Evolutionary conservation across 2,888 invertebrate genomes (phyloP), one percentile per base, ranked within the genome.

Genomic region (Phoenoteleia sp.): DNA sequence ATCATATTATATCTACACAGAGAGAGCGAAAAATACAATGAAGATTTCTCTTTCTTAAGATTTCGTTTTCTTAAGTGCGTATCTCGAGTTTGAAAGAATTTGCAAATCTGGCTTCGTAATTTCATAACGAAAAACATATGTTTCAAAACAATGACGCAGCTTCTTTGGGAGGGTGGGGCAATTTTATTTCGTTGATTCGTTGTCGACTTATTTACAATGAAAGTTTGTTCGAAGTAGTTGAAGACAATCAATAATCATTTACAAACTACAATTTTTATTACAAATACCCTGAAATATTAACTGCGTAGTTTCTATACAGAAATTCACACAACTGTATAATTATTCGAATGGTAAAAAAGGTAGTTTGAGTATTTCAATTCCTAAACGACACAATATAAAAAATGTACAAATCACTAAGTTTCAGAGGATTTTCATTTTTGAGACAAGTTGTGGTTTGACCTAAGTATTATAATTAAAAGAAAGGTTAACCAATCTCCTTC

Each of bases 271-370:
- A 3, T 56, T 77, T 42, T 69, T 77, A 69, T 67, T 77, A 77
- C 77, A 77, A 69, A 60, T 77, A 77, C 69, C 77, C 77, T 77
- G 77, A 77, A 77, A 69, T 77, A 67, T 67, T 23, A 56, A 64
- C 5, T 56, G 45, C 54, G 15, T 36, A 15, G 21, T 36, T 39
- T 74, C 54, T 64, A 62, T 67, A 58, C 76, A 76, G 17, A 56
- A 67, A 67, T 49, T 36, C 42, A 39, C 15, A 45, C 42, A 21
- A 56, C 42, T 25, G 29, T 36, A 56, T 27, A 19, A 62, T 25
- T 1, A 42, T 29, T 47, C 39, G n/a, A 42, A 58, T 67, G 33
- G 7, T 47, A 77, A 77, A 58, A 58, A 54, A 42, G 25, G 7
- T 6, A 9, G 3, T 27, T 19, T 66, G 19, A 15, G 15, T 29